phyloP scores from a whole-genome alignment of 2,113 vertebrate genomes.

The Anguilla rostrata region DNA sequence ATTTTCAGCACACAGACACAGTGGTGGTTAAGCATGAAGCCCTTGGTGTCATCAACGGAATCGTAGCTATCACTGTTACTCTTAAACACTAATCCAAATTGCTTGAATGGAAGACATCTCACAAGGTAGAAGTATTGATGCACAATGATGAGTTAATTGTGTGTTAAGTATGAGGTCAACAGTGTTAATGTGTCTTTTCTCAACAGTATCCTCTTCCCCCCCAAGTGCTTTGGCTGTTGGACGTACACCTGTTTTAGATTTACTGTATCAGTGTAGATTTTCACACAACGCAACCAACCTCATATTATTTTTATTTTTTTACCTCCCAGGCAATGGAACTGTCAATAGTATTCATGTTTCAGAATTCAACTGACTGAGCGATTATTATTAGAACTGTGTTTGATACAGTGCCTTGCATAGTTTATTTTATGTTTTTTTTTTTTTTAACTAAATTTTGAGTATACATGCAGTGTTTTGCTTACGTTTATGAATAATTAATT shows the following conservation, averaged over 20 bases:
- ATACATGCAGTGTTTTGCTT: not conserved
- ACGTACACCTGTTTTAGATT: not conserved
- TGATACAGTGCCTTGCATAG: not conserved
- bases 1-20: slow-evolving; percentile 63
- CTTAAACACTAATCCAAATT: slow-evolving; percentile 42
- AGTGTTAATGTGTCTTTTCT: slow-evolving; percentile 36
- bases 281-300: not conserved
- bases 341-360: not conserved
- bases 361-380: not conserved
- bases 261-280: not conserved
- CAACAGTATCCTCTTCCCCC: slow-evolving; percentile 46
- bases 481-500: not conserved
- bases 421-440: not conserved
- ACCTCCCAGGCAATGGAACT: not conserved
- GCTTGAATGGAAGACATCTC: slow-evolving; percentile 61
- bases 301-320: not conserved
- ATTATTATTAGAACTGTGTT: not conserved
- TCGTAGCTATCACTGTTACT: slow-evolving; percentile 14
- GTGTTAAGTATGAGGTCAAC: slow-evolving; percentile 34
- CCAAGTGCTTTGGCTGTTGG: slow-evolving; percentile 20
- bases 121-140: slow-evolving; percentile 39
- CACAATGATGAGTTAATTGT: slow-evolving; percentile 43
- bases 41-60: slow-evolving; percentile 45
- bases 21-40: slow-evolving; percentile 58
- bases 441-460: too few species aligned